Evolutionary conservation across 2,888 invertebrate species (phyloP).

Genomic region (Prenolepis imparis): DNA sequence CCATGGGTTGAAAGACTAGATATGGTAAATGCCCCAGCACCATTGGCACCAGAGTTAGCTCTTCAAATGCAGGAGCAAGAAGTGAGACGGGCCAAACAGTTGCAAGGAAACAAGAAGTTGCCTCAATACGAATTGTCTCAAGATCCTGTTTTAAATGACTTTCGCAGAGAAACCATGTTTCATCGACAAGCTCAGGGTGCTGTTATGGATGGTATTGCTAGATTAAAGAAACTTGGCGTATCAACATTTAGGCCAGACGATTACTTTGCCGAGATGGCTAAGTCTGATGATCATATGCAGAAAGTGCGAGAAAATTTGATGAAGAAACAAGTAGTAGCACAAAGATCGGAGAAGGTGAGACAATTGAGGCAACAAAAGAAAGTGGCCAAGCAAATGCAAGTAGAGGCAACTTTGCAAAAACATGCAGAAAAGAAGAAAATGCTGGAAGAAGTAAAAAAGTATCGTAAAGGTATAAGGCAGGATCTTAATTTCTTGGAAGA

Average conservation of each 20-base stretch:
- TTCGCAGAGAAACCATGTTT: conserved; percentile 95
- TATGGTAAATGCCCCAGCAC: conserved; percentile 91
- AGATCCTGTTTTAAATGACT: conserved; percentile 95
- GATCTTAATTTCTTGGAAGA: conserved; percentile 94
- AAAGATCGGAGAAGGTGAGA: conserved; percentile 95
- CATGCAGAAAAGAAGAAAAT: conserved; percentile 96
- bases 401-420: conserved; percentile 94
- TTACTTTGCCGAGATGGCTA: conserved; percentile 99
- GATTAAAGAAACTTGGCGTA: conserved; percentile 91
- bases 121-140: conserved; percentile 89
- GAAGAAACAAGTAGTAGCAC: conserved; percentile 94
- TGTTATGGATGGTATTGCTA: conserved; percentile 93
- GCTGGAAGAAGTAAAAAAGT: conserved; percentile 97
- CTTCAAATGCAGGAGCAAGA: conserved; percentile 92
- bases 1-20: conserved; percentile 96
- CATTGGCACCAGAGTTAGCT: conserved; percentile 94
- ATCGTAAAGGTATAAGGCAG: conserved; percentile 93
- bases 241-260: conserved; percentile 96
- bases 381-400: conserved; percentile 95
- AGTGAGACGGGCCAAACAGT: conserved; percentile 89
- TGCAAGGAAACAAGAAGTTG: conserved; percentile 91
- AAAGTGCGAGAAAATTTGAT: conserved; percentile 94
- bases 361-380: conserved; percentile 96
- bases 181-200: conserved; percentile 96
- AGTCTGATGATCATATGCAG: conserved; percentile 98